phyloP scores from a whole-genome alignment of 2,797 vertebrate genomes.

The Poliocrania exsul region DNA sequence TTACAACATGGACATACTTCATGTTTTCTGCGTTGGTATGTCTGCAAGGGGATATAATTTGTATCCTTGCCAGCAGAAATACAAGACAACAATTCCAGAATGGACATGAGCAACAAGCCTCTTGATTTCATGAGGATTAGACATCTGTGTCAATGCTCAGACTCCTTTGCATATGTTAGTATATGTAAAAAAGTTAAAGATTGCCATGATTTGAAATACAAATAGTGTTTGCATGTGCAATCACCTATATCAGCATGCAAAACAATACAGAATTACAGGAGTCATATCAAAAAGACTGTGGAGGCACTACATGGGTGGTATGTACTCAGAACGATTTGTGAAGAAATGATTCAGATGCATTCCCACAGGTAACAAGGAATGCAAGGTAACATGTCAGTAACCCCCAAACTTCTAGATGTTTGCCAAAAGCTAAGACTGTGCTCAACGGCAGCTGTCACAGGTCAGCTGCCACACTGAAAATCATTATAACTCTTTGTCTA shows the following conservation, averaged over 20 bases:
- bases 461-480: not conserved
- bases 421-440: not conserved
- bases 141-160: not conserved
- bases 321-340: not conserved
- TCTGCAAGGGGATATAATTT: not conserved
- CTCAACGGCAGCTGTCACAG: fast-evolving
- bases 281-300: not conserved
- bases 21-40: not conserved
- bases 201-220: not conserved
- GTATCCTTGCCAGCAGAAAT: constrained; percentile 20
- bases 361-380: not conserved
- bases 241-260: not conserved
- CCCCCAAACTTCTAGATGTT: not conserved
- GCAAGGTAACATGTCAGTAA: not conserved
- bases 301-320: not conserved
- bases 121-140: not conserved
- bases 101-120: not conserved
- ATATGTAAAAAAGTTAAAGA: not conserved
- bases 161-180: not conserved
- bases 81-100: constrained; percentile 19
- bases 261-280: not conserved
- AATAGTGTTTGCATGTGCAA: not conserved
- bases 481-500: not conserved
- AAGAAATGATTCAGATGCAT: not conserved
- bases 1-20: not conserved